Evolutionary conservation across 2,888 invertebrate species (phyloP), one percentile per base, ranked within the genome.

Genomic region (Drosophila testacea): DNA sequence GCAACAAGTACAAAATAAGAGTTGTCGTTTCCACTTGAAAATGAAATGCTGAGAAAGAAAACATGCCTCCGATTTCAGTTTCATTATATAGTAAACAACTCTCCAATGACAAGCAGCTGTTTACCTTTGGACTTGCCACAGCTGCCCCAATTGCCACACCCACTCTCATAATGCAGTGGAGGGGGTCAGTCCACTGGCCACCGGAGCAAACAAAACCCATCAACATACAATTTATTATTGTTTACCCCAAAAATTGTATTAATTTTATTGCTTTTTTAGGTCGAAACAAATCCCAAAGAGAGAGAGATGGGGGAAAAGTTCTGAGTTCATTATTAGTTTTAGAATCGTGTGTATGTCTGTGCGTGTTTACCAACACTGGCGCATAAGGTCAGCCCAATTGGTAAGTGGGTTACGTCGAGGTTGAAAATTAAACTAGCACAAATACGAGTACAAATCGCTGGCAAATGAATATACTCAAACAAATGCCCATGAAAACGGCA

Each of bases 401-500:
- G 46, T 64, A 60, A 85, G 61, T 83, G 85, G 81, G 81, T 85
- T 82, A 82, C 77, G 62, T 36, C 79, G 85, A 87, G 83, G 79
- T 79, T 84, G 66, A 68, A 63, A 76, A 73, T 51, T 66, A 60
- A 78, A 73, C 79, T 81, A 69, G 81, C 72, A 76, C 70, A 77
- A 55, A 73, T 66, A 22, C 38, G 38, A 27, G 13, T 16, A 41
- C 42, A 34, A 73, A 39, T 36, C 30, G 16, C 22, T 34, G 27
- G 13, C 41, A 48, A 48, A 28, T 50, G 56, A 64, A 57, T 46
- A 22, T 22, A 50, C 32, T 22, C 55, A 44, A 56, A 27, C 10
- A 52, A 64, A 61, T 69, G 54, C 52, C 56, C 57, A 34, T 27
- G 57, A 50, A 69, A 66, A 74, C 56, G 62, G 69, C 85, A 79